Conservation (phyloP, 2,113 vertebrate species). For the Isichthys henryi region DNA sequence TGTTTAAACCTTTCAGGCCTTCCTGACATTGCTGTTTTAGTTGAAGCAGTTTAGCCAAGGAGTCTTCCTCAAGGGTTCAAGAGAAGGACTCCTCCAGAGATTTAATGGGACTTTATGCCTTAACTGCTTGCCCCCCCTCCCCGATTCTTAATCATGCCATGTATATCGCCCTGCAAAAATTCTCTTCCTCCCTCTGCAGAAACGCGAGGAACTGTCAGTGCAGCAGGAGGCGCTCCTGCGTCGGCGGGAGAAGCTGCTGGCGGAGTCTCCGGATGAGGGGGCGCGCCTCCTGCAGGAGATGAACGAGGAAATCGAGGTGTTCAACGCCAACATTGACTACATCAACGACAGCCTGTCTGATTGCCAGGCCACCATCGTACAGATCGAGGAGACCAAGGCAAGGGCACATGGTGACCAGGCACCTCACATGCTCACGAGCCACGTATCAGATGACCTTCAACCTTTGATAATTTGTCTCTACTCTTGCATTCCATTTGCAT, state of each 20-base stretch:
- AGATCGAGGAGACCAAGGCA: constrained; percentile 96
- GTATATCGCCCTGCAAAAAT: not conserved
- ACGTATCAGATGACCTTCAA: not conserved
- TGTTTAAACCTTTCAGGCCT: not conserved
- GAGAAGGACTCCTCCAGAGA: not conserved
- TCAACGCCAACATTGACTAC: constrained; percentile 94
- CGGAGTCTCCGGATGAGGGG: constrained; percentile 70
- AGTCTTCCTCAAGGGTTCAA: not conserved
- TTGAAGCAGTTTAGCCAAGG: not conserved
- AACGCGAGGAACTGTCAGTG: constrained; percentile 86
- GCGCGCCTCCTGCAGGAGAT: constrained; percentile 80
- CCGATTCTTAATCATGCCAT: not conserved
- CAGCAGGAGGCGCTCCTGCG: constrained; percentile 79
- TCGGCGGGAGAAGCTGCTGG: constrained; percentile 72
- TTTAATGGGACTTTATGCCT: not conserved
- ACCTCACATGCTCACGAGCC: not conserved
- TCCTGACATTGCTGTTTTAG: not conserved
- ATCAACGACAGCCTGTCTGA: constrained; percentile 92
- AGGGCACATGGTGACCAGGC: accelerated
- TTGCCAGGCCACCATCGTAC: constrained; percentile 94
- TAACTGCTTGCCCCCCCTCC: not conserved
- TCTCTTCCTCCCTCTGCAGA: constrained; percentile 55
- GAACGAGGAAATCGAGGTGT: constrained; percentile 85
- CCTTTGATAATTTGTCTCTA: not conserved
- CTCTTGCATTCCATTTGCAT: not conserved